phyloP scores from a whole-genome alignment of 2,888 invertebrate genomes.

The Neria commutata region DNA sequence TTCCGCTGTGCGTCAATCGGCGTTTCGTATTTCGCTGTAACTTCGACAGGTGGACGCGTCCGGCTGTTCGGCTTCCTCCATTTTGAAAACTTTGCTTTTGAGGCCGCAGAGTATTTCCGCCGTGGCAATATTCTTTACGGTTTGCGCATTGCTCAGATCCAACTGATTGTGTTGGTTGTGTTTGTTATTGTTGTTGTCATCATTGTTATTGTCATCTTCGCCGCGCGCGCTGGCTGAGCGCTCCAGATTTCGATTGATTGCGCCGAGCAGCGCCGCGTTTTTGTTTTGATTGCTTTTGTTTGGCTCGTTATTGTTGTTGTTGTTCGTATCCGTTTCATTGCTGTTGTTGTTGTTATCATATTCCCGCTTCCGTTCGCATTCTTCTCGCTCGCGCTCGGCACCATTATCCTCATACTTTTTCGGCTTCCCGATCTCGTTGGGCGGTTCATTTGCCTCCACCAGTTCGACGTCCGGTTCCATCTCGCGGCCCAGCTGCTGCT shows the following conservation, averaged over 20 bases:
- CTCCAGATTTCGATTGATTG: conserved; percentile 35
- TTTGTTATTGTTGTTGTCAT: conserved; percentile 37
- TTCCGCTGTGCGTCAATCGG: conserved; percentile 40
- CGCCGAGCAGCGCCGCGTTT: conserved; percentile 38
- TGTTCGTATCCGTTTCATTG: conserved; percentile 42
- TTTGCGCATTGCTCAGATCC: conserved; percentile 42
- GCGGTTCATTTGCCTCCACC: conserved; percentile 42
- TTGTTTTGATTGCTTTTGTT: conserved; percentile 31
- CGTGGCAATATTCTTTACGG: conserved; percentile 55
- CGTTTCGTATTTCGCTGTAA: conserved; percentile 51
- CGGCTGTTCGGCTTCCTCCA: conserved; percentile 43
- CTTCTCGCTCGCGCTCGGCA: conserved; percentile 36
- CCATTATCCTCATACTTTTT: conserved; percentile 40
- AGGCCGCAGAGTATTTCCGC: conserved; percentile 54
- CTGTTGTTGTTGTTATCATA: conserved; percentile 44
- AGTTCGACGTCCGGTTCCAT: conserved; percentile 39
- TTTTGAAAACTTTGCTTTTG: conserved; percentile 54
- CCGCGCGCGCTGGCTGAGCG: neutral
- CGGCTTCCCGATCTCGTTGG: conserved; percentile 24
- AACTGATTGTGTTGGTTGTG: conserved; percentile 49
- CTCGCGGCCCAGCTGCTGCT: conserved; percentile 32
- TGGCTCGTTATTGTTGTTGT: conserved; percentile 46
- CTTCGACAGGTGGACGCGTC: conserved; percentile 41
- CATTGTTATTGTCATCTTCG: conserved; percentile 15
- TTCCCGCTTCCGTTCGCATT: conserved; percentile 36